phyloP scores from a whole-genome alignment of 2,888 invertebrate genomes.

The Drosophila dives region DNA sequence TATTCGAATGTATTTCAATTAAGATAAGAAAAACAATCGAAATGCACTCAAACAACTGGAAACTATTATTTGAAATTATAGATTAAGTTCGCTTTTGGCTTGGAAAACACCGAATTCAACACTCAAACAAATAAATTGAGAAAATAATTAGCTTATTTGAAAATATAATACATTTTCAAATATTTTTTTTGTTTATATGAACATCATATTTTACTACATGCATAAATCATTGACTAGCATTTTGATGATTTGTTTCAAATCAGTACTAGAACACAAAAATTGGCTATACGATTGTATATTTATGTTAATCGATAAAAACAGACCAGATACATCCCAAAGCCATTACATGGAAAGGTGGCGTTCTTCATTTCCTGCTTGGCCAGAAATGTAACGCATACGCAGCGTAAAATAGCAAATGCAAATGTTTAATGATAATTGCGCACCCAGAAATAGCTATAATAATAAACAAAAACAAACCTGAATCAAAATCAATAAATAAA shows the following conservation, averaged over 20 bases:
- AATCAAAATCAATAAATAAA: slow-evolving; percentile 51
- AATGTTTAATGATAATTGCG: slow-evolving; percentile 73
- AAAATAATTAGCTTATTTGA: neutral
- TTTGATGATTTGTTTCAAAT: slow-evolving; percentile 33
- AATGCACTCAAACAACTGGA: neutral
- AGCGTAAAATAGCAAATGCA: slow-evolving; percentile 63
- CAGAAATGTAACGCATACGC: slow-evolving; percentile 70
- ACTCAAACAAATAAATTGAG: neutral
- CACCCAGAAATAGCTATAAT: slow-evolving; percentile 35
- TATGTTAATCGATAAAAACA: slow-evolving; percentile 12
- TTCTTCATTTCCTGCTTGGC: slow-evolving; percentile 59
- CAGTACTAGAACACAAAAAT: slow-evolving; percentile 4
- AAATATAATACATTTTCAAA: neutral
- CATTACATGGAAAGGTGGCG: slow-evolving; percentile 14
- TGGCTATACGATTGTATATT: slow-evolving; percentile 34
- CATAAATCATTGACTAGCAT: slow-evolving; percentile 2
- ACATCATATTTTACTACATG: neutral
- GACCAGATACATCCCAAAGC: slow-evolving; percentile 13
- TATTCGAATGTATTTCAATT: neutral
- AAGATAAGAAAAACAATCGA: too few species aligned
- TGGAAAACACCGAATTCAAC: neutral
- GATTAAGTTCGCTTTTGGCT: too few species aligned
- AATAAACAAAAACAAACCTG: slow-evolving; percentile 40
- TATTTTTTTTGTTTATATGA: neutral
- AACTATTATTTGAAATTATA: neutral